These are phyloP conservation scores for Dolichoris vasculosae DNA, from an alignment of 1,140 invertebrate genomes.

Conservation along the genomic window DNA sequence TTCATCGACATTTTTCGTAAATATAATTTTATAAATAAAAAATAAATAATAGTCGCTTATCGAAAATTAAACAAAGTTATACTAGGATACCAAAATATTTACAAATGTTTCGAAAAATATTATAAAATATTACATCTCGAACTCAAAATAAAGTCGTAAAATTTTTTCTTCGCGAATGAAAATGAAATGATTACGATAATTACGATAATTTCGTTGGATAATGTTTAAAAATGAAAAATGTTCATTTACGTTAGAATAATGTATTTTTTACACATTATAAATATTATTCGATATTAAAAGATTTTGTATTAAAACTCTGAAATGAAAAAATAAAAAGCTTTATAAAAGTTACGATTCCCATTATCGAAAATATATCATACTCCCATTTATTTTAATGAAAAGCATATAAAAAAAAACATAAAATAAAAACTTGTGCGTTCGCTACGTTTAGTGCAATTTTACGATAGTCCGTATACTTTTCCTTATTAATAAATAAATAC, in stretches of 20 bases:
- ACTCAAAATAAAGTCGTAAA: no score
- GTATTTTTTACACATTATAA: background rate
- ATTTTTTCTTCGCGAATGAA: no score
- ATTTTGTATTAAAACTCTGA: background rate
- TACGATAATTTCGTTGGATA: background rate
- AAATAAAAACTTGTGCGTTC: background rate
- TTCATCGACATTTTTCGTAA: no score
- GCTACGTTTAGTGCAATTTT: background rate
- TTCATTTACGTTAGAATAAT: background rate
- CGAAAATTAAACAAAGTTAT: no score
- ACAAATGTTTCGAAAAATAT: no score
- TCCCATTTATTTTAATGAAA: constrained; percentile 5
- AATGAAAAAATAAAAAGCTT: background rate
- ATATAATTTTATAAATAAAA: no score
- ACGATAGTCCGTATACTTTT: background rate
- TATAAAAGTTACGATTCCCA: background rate
- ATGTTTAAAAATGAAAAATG: background rate
- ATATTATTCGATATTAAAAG: background rate
- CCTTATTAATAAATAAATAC: background rate
- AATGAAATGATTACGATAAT: no score
- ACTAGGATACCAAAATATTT: no score
- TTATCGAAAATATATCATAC: constrained; percentile 2
- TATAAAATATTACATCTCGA: no score
- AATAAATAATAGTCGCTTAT: no score
- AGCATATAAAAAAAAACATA: background rate